Base-by-base conservation (phyloP, 30 jellyfish, hydroid and myxozoan species). In the Mastigias papua region DNA sequence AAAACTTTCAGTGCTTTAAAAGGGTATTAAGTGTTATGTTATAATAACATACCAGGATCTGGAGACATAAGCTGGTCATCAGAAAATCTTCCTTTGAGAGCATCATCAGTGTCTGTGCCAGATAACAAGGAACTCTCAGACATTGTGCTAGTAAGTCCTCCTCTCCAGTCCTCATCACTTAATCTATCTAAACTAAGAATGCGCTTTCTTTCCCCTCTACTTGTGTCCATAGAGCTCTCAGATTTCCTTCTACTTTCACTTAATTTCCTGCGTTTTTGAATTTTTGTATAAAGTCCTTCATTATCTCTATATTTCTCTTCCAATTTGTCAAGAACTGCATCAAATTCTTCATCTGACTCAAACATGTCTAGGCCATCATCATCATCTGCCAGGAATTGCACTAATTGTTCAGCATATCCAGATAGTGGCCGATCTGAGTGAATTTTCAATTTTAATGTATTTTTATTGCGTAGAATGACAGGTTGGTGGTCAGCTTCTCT, bases 361-460 rank as follows among this genome's bases (percentile, higher is more conserved):
- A 84, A 80, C 49, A 94, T 84, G 42, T 94, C 99, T 60, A 94
- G 64, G 20, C 89, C 95, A 63, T 63, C 74, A 63, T 63, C 74
- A 62, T 96, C 99, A 73, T 96, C 99, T 33, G 95, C 99, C 48
- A 96, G 81, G 30, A 96, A 96, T 58, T 87, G 92, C 10, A 95
- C 97, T 3, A 96, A 89, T 73, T 91, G 93, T 63, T 91, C 97
- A 0, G 99, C 99, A 88, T 88, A 96, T 7, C 96, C 91, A 33
- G 99, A 96, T 42, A 96, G 68, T 7, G 99, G 99, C 25, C 99
- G 82, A 60, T 90, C 99, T 26, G 96, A 62, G 42, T 88, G 91
- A 3, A 70, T 70, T 69, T 78, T 88, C 65, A 87, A 30, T 48
- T 88, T 78, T 34, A 71, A 80, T 19, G 34, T 48, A 34, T 85